Evolutionary conservation across 2,888 invertebrate species (phyloP).

Genomic region (Gari tellinella): DNA sequence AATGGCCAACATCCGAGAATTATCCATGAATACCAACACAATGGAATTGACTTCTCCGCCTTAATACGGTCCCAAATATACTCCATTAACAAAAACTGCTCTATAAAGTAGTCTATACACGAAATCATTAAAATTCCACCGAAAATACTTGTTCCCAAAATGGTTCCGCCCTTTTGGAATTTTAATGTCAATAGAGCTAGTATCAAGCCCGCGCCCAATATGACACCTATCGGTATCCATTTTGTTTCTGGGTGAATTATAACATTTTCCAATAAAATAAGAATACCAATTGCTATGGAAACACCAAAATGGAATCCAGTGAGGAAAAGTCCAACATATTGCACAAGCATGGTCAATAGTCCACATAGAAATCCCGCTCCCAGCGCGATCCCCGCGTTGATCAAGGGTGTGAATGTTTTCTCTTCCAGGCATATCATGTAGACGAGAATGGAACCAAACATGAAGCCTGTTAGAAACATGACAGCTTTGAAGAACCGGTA

Average conservation of each 20-base stretch:
- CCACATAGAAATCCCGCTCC: slow-evolving; percentile 91
- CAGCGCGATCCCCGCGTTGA: slow-evolving; percentile 90
- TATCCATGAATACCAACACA: slow-evolving; percentile 91
- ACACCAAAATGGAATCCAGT: slow-evolving; percentile 92
- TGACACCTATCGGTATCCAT: slow-evolving; percentile 90
- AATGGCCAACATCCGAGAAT: slow-evolving; percentile 91
- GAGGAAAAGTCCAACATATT: slow-evolving; percentile 93
- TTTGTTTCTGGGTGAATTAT: slow-evolving; percentile 87
- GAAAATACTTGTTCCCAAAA: slow-evolving; percentile 91
- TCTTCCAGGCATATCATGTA: slow-evolving; percentile 93
- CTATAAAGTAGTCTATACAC: slow-evolving; percentile 91
- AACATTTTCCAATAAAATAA: slow-evolving; percentile 86
- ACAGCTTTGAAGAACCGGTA: slow-evolving; percentile 95
- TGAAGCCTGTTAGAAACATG: slow-evolving; percentile 94
- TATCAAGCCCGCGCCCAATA: slow-evolving; percentile 89
- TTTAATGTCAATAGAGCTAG: slow-evolving; percentile 90
- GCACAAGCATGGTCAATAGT: slow-evolving; percentile 92
- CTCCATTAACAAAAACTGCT: slow-evolving; percentile 88
- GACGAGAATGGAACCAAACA: slow-evolving; percentile 92
- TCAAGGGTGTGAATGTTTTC: slow-evolving; percentile 88
- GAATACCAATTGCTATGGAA: slow-evolving; percentile 80
- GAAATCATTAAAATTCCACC: slow-evolving; percentile 90
- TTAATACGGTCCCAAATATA: slow-evolving; percentile 90
- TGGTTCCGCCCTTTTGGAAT: slow-evolving; percentile 91
- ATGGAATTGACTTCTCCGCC: slow-evolving; percentile 84